A percentile compares a stretch with the other conserved stretches of the same genome.
phyloP scores from a whole-genome alignment of 2,888 invertebrate species.

The Ectobius pallidus region DNA sequence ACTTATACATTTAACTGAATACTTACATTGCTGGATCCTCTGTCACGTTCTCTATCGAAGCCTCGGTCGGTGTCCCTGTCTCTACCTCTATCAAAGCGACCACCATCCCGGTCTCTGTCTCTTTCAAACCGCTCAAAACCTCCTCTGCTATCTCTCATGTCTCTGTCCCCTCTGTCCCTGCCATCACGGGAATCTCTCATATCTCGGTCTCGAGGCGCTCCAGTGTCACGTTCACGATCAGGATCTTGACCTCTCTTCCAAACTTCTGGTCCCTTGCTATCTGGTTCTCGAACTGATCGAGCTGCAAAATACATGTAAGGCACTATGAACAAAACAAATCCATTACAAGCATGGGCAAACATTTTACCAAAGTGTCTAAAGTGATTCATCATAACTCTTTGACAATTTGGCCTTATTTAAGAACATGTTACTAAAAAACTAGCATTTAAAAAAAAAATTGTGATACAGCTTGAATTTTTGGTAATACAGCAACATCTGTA shows the following conservation, averaged over 20 bases:
- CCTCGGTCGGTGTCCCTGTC: conserved; percentile 34
- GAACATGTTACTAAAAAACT: too few species aligned
- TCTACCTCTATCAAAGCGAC: conserved; percentile 37
- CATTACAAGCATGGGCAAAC: background rate
- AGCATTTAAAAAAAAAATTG: too few species aligned
- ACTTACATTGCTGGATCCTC: conserved; percentile 9
- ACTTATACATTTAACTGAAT: background rate
- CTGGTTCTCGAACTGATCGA: conserved; percentile 1
- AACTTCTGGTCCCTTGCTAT: background rate
- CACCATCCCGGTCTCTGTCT: conserved; percentile 33
- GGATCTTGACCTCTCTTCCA: conserved; percentile 17
- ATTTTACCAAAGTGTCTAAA: background rate
- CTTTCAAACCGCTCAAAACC: conserved; percentile 45
- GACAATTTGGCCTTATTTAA: background rate
- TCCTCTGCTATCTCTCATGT: conserved; percentile 44
- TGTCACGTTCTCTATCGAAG: conserved; percentile 4
- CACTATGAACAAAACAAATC: background rate
- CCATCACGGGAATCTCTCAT: conserved; percentile 1
- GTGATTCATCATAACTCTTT: background rate
- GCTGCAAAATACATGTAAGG: background rate
- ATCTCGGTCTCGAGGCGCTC: conserved; percentile 11
- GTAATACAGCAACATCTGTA: too few species aligned
- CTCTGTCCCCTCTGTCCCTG: conserved; percentile 35
- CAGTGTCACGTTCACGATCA: background rate
- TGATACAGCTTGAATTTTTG: too few species aligned